Conservation (phyloP, 2,888 invertebrate species). For the Plagodis pulveraria region DNA sequence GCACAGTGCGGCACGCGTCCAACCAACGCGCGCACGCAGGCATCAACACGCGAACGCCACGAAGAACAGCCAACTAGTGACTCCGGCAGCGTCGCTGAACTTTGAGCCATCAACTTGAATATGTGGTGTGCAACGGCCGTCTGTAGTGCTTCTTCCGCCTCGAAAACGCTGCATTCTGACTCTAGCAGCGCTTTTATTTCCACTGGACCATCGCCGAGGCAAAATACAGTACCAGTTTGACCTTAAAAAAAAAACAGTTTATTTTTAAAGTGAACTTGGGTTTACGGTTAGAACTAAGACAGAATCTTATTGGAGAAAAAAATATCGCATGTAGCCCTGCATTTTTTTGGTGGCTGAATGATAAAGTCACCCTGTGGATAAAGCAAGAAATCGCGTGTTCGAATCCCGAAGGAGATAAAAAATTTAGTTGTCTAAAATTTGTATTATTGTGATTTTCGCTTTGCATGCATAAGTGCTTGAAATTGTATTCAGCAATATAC, state of each 20-base stretch:
- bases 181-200: slow-evolving; percentile 41
- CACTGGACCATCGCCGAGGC: slow-evolving; percentile 50
- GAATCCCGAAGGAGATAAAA: too few relatives aligned
- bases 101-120: slow-evolving; percentile 37
- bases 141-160: slow-evolving; percentile 43
- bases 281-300: too few relatives aligned
- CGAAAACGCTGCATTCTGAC: slow-evolving; percentile 33
- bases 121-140: slow-evolving; percentile 43
- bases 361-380: too few relatives aligned
- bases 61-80: slow-evolving; percentile 14
- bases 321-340: too few relatives aligned
- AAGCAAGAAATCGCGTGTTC: too few relatives aligned
- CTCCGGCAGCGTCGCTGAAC: slow-evolving; percentile 20
- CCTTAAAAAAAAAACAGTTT: slow-evolving; percentile 35
- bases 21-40: slow-evolving; percentile 43
- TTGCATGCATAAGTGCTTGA: too few relatives aligned
- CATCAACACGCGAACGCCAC: slow-evolving; percentile 41
- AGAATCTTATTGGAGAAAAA: too few relatives aligned
- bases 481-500: too few relatives aligned
- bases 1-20: slow-evolving; percentile 47
- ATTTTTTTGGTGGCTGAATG: too few relatives aligned
- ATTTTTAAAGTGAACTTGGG: too few relatives aligned
- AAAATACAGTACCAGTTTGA: slow-evolving; percentile 51
- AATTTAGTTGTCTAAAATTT: too few relatives aligned
- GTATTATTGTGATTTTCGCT: too few relatives aligned